These are phyloP conservation scores for Alligator mississippiensis DNA, from an alignment of 2,113 vertebrate genomes.

Conservation along the genomic window DNA sequence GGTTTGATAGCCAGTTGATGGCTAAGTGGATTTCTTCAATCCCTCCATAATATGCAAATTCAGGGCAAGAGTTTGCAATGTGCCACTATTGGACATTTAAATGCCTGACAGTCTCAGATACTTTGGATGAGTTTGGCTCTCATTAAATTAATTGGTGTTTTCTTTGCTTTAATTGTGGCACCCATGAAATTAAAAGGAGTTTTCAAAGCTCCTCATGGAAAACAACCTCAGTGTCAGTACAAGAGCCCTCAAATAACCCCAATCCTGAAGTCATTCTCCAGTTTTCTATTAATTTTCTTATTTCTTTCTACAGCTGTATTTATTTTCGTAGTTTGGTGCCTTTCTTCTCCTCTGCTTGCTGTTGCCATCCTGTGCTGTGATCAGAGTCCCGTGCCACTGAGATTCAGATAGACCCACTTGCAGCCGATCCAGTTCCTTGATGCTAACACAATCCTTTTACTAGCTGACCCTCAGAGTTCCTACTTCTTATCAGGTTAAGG, in stretches of 20 bases:
- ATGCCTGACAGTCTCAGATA: slow-evolving; percentile 54
- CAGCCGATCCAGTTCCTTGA: background rate
- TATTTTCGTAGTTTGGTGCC: background rate
- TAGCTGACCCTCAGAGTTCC: background rate
- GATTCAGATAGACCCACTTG: background rate
- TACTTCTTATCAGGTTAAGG: no score
- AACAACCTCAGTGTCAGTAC: slow-evolving; percentile 64
- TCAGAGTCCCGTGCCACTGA: background rate
- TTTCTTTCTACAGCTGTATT: background rate
- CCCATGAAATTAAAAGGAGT: slow-evolving; percentile 71
- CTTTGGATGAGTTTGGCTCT: slow-evolving; percentile 39
- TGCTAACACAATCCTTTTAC: background rate
- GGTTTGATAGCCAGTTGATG: no score
- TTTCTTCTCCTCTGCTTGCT: fast-evolving
- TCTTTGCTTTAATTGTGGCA: slow-evolving; percentile 63
- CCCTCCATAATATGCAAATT: no score
- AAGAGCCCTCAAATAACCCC: slow-evolving; percentile 42
- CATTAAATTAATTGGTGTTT: slow-evolving; percentile 72
- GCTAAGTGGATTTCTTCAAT: no score
- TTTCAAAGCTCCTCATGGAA: slow-evolving; percentile 60
- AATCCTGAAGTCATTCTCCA: background rate
- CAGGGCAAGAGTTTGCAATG: no score
- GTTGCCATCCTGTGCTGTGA: background rate
- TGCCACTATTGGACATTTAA: slow-evolving; percentile 57
- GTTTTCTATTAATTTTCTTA: background rate